Percentiles rank a stretch among this genome's conserved stretches.
These are phyloP conservation scores for Homarus gammarus DNA, from an alignment of 2,888 invertebrate genomes.

Conservation along the genomic window DNA sequence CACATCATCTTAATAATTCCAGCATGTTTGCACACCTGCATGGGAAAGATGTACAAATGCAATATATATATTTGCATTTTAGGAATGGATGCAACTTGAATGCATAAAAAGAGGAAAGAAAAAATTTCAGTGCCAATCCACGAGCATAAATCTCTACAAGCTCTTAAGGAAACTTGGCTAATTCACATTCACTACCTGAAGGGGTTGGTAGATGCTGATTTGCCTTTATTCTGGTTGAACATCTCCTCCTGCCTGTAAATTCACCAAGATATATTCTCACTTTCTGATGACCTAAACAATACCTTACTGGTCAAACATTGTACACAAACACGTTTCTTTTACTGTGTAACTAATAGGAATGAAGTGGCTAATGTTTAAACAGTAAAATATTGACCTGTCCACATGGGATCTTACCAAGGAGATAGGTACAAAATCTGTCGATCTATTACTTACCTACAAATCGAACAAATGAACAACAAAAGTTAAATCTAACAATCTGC, in stretches of 20 bases:
- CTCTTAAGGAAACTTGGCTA: conserved; percentile 16
- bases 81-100: not conserved
- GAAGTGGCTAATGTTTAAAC: not conserved
- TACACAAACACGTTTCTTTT: not conserved
- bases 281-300: not conserved
- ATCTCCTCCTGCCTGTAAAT: conserved; percentile 55
- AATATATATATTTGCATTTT: too few species aligned
- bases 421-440: too few species aligned
- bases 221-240: conserved; percentile 40
- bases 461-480: too few species aligned
- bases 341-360: not conserved
- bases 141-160: conserved; percentile 16
- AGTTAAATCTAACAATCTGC: too few species aligned
- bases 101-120: not conserved
- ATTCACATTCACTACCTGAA: conserved; percentile 39
- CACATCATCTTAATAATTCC: too few species aligned
- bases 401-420: not conserved
- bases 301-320: not conserved
- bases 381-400: not conserved
- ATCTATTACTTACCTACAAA: too few species aligned
- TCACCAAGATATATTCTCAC: conserved; percentile 3
- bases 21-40: too few species aligned
- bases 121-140: conserved; percentile 19
- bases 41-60: too few species aligned
- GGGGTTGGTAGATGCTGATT: conserved; percentile 42